Evolutionary conservation across 2,888 invertebrate genomes (phyloP).

Genomic region (Abrostola tripartita): DNA sequence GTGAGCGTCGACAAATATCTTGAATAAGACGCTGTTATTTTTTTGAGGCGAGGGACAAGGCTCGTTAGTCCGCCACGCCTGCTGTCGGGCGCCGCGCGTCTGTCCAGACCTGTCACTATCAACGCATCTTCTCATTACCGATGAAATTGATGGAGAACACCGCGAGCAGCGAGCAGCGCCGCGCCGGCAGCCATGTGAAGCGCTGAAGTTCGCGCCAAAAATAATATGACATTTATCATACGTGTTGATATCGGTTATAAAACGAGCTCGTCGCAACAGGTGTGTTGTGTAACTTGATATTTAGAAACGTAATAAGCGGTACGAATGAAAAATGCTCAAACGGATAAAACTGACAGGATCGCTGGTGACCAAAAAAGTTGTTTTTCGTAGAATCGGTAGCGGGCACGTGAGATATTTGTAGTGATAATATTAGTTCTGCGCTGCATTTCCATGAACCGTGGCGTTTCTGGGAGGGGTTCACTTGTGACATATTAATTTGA

Average conservation of each 20-base stretch:
- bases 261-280: slow-evolving; percentile 65
- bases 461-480: slow-evolving; percentile 64
- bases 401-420: slow-evolving; percentile 80
- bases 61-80: slow-evolving; percentile 71
- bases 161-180: slow-evolving; percentile 36
- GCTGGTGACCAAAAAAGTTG: slow-evolving; percentile 66
- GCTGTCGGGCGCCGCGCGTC: slow-evolving; percentile 60
- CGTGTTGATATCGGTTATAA: slow-evolving; percentile 47
- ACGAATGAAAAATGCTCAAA: slow-evolving; percentile 69
- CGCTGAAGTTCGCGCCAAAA: slow-evolving; percentile 59
- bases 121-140: slow-evolving; percentile 73
- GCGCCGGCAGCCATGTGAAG: slow-evolving; percentile 8
- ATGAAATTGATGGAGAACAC: slow-evolving; percentile 71
- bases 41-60: slow-evolving; percentile 58
- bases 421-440: slow-evolving; percentile 82
- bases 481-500: slow-evolving; percentile 78
- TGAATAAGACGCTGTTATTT: slow-evolving; percentile 61
- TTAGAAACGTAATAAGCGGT: slow-evolving; percentile 63
- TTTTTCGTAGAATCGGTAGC: slow-evolving; percentile 77
- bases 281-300: slow-evolving; percentile 71
- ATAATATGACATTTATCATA: slow-evolving; percentile 58
- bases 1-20: slow-evolving; percentile 71
- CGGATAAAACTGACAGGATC: slow-evolving; percentile 71
- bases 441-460: slow-evolving; percentile 76
- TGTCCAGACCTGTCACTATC: slow-evolving; percentile 67